Evolutionary conservation across 1,140 invertebrate genomes (phyloP).

Genomic region (Drosophila neocordata): DNA sequence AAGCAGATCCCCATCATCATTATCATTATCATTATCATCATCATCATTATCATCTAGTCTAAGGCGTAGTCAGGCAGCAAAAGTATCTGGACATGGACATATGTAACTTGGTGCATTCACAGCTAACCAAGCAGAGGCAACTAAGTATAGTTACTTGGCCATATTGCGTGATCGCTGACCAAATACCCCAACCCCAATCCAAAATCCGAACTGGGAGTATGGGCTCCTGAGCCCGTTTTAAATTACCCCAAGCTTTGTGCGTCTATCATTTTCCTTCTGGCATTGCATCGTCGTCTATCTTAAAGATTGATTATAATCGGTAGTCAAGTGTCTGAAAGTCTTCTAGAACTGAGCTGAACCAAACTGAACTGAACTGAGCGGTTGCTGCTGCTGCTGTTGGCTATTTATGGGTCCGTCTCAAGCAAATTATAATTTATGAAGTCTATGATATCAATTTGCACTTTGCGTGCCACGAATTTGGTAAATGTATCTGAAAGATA

Average conservation of each 20-base stretch:
- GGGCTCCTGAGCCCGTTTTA: conserved; percentile 48
- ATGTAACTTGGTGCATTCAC: conserved; percentile 67
- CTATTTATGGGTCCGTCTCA: conserved; percentile 48
- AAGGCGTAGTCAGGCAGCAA: conserved; percentile 50
- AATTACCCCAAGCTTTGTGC: conserved; percentile 59
- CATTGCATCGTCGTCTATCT: conserved; percentile 58
- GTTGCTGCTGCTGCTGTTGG: conserved; percentile 34
- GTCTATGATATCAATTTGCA: conserved; percentile 67
- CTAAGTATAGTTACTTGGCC: conserved; percentile 28
- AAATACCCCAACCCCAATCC: conserved; percentile 1
- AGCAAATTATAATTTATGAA: conserved; percentile 79
- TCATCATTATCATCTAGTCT: conserved; percentile 32
- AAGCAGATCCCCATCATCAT: conserved; percentile 21
- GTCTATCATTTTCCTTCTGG: conserved; percentile 66
- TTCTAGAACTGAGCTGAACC: conserved; percentile 7
- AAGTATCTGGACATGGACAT: conserved; percentile 64
- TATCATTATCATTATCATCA: conserved; percentile 41
- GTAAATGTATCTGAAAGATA: conserved; percentile 52
- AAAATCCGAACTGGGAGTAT: conserved; percentile 8
- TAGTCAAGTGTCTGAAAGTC: conserved; percentile 72
- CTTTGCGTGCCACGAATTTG: conserved; percentile 49
- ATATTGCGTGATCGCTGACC: conserved; percentile 65
- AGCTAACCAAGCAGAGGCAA: conserved; percentile 38
- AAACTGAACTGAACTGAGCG: conserved; percentile 1
- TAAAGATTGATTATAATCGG: conserved; percentile 82